These are phyloP conservation scores for Phainopepla nitens DNA, from an alignment of 2,113 vertebrate species.

Conservation along the genomic window DNA sequence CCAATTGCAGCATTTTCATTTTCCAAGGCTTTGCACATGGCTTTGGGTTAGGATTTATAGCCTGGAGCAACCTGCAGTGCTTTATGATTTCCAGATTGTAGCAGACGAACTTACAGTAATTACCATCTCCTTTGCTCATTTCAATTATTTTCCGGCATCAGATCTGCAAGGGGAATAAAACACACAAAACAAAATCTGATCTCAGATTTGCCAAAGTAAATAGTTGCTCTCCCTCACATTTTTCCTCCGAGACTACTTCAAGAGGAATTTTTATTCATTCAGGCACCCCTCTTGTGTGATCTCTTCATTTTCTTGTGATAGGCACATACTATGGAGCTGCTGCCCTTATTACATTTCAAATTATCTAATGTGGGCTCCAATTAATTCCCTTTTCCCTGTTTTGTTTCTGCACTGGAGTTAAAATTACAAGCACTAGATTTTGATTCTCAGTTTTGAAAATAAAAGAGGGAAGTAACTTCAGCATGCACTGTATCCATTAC, in stretches of 20 bases:
- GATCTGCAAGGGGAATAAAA: not conserved
- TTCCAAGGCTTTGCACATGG: slow-evolving; percentile 12
- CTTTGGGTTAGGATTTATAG: slow-evolving; percentile 2
- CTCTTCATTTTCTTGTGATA: not conserved
- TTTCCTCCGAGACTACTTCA: not conserved
- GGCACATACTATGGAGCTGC: not conserved
- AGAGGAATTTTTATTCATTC: not conserved
- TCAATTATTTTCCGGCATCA: not conserved
- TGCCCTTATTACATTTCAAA: not conserved
- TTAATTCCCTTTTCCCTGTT: not conserved
- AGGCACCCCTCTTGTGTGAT: not conserved
- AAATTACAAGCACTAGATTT: not conserved
- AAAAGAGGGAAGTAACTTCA: not conserved
- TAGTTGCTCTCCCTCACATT: not conserved
- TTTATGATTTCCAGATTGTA: slow-evolving; percentile 10
- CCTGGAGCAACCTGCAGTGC: not conserved
- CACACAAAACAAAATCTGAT: not conserved
- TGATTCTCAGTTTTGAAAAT: not conserved
- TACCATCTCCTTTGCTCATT: not conserved
- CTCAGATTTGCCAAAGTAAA: slow-evolving; percentile 3
- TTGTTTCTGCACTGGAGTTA: not conserved
- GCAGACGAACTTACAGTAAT: not conserved
- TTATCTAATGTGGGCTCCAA: not conserved
- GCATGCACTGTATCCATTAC: rapidly evolving
- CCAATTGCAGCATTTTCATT: slow-evolving; percentile 1